These are phyloP conservation scores for Sesamia inferens DNA, from an alignment of 2,888 invertebrate genomes.

Conservation along the genomic window DNA sequence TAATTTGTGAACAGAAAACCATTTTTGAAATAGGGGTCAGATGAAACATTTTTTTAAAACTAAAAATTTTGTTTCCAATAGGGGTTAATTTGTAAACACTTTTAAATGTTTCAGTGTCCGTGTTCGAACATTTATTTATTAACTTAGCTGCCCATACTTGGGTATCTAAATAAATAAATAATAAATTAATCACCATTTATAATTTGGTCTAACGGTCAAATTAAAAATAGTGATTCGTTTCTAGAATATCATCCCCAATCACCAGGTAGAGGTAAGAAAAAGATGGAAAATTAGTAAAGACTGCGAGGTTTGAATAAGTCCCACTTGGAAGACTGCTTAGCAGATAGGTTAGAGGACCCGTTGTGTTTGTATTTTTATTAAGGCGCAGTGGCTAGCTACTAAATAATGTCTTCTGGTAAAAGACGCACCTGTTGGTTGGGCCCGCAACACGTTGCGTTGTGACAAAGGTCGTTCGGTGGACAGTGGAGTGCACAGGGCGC, in stretches of 20 bases:
- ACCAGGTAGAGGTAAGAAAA: constrained; percentile 11
- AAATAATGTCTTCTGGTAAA: constrained; percentile 59
- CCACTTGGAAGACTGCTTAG: constrained; percentile 33
- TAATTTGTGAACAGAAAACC: constrained; percentile 15
- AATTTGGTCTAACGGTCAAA: background rate
- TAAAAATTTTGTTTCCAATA: background rate
- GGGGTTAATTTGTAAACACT: background rate
- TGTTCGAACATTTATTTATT: background rate
- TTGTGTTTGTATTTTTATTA: constrained; percentile 36
- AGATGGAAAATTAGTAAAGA: constrained; percentile 38
- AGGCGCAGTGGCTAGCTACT: constrained; percentile 55
- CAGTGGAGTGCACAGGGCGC: constrained; percentile 96
- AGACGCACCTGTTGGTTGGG: constrained; percentile 93
- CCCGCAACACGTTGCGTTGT: constrained; percentile 96
- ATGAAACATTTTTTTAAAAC: background rate
- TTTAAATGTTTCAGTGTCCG: background rate
- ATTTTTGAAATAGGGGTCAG: constrained; percentile 11
- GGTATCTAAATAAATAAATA: no score
- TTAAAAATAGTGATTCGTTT: constrained; percentile 12
- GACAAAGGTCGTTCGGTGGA: constrained; percentile 95
- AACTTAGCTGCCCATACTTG: constrained; percentile 4
- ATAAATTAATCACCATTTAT: no score
- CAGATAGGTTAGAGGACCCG: constrained; percentile 35
- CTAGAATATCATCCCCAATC: background rate
- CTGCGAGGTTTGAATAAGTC: constrained; percentile 5